Conservation (phyloP, 2,888 invertebrate species). For the Omphaloscelis lunosa region DNA sequence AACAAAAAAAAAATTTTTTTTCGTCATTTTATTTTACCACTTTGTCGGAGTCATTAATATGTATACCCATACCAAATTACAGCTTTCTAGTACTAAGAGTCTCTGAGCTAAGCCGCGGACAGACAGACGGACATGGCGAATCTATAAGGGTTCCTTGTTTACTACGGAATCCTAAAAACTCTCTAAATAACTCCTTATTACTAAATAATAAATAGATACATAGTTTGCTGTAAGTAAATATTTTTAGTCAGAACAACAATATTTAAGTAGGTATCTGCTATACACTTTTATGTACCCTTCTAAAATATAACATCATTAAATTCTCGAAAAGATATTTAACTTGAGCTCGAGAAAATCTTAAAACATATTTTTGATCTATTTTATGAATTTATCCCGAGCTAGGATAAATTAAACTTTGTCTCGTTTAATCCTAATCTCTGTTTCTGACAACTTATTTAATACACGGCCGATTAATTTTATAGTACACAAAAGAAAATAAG, state of each 20-base stretch:
- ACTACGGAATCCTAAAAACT: too few relatives aligned
- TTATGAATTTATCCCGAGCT: conserved; percentile 32
- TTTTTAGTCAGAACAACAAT: not conserved
- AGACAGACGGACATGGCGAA: too few relatives aligned
- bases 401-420: conserved; percentile 54
- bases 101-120: too few relatives aligned
- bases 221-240: not conserved
- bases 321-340: conserved; percentile 19
- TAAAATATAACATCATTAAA: conserved; percentile 33
- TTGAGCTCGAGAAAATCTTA: conserved; percentile 23
- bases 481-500: conserved; percentile 47
- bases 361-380: conserved; percentile 45
- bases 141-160: too few relatives aligned
- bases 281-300: not conserved
- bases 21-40: too few relatives aligned
- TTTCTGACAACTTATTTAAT: conserved; percentile 63
- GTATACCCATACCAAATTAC: too few relatives aligned
- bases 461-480: conserved; percentile 56
- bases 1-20: too few relatives aligned
- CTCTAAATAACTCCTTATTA: not conserved
- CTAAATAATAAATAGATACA: not conserved
- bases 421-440: conserved; percentile 55
- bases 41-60: too few relatives aligned
- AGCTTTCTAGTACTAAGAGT: too few relatives aligned
- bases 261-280: not conserved